Evolutionary conservation across 2,113 vertebrate species (phyloP), one percentile per base, ranked within the genome.

Genomic region (Smithornis capensis): DNA sequence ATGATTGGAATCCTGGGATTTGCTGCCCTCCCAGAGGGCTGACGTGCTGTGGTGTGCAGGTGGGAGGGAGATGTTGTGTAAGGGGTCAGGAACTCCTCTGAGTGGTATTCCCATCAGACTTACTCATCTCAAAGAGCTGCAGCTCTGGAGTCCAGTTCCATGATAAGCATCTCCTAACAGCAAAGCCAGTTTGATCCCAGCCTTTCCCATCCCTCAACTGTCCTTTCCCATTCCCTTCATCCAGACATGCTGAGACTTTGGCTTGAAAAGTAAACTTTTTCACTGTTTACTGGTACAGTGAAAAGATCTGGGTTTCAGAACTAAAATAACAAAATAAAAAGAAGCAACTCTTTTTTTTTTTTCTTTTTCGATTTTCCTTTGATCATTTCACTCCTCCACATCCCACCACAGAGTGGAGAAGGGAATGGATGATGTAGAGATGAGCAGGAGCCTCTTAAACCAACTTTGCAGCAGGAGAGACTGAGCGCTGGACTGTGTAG

Each of bases 11-110:
- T 31, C 9, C 65, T 63, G 70, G 65, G 44, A 7, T 57, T 35
- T 89, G 71, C 68, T 89, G 80, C 21, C 6, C 27, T 91, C 33
- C 25, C 27, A 4, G 29, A 31, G 29, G 31, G 19, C 71, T 64
- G 42, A 19, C 4, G 2, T 71, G 49, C 14, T 28, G 49, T 0
- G 1, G 10, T 12, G 28, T 12, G 28, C 0, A 0, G 25, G 37
- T 70, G 49, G 68, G 31, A 77, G 28, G 2, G 11, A 68, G 47
- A 6, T 63, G 49, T 12, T 73, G 29, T 52, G 4, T 50, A 14
- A 74, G 50, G 47, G 42, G 7, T 22, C 2, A 5, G 73, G 40
- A 55, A 5, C 44, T 71, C 29, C 55, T 65, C 12, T 0, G 3
- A 12, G 33, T 45, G 18, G 2, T 59, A 2, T 50, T 91, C 35